These are phyloP conservation scores for Asteroscopus sphinx DNA, from an alignment of 2,888 invertebrate species.

Conservation along the genomic window DNA sequence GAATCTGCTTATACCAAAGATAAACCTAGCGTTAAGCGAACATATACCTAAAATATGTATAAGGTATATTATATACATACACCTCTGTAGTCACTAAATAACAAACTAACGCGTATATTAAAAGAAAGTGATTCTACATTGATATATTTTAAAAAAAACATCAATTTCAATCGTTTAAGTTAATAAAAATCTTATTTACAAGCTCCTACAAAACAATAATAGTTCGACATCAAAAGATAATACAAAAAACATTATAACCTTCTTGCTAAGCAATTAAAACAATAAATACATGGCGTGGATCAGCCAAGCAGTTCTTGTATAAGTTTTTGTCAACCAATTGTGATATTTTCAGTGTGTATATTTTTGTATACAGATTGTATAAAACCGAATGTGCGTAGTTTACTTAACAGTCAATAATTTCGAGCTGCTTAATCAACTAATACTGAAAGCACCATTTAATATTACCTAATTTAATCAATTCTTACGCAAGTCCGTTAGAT, in stretches of 20 bases:
- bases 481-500: constrained; percentile 68
- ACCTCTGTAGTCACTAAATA: constrained; percentile 84
- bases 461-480: constrained; percentile 71
- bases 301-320: constrained; percentile 53
- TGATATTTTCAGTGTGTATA: constrained; percentile 45
- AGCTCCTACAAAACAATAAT: constrained; percentile 77
- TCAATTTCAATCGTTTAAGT: constrained; percentile 65
- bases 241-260: constrained; percentile 72
- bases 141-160: constrained; percentile 52
- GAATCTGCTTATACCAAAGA: constrained; percentile 59
- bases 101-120: constrained; percentile 83
- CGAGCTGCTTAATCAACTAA: constrained; percentile 84
- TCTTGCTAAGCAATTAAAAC: constrained; percentile 81
- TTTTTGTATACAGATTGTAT: constrained; percentile 54
- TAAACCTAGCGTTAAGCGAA: constrained; percentile 59
- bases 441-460: constrained; percentile 88
- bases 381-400: constrained; percentile 76
- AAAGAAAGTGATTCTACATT: constrained; percentile 65
- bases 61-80: constrained; percentile 77
- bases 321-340: constrained; percentile 32
- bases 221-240: constrained; percentile 62
- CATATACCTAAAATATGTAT: constrained; percentile 75
- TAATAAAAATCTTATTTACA: constrained; percentile 89
- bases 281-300: constrained; percentile 77
- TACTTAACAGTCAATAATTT: constrained; percentile 68